phyloP scores from a whole-genome alignment of 2,888 invertebrate genomes.

The Sesia bembeciformis region DNA sequence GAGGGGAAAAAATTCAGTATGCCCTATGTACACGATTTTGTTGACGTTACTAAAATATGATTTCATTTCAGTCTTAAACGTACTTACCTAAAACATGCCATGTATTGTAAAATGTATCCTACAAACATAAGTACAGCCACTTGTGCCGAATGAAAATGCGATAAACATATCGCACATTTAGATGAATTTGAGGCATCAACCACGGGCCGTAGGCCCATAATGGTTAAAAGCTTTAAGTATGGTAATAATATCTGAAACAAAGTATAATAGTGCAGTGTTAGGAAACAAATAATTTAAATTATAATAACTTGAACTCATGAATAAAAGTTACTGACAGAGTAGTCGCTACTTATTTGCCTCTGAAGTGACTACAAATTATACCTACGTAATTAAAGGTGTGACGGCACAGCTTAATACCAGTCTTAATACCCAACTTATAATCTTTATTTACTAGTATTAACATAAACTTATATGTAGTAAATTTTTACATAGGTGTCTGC shows the following conservation, averaged over 20 bases:
- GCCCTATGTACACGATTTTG: too few species aligned
- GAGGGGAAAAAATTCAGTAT: too few species aligned
- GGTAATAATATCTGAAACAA: slow-evolving; percentile 79
- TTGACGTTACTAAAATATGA: too few species aligned
- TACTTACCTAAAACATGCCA: slow-evolving; percentile 83
- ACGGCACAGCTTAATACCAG: too few species aligned
- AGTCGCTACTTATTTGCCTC: too few species aligned
- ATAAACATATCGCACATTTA: slow-evolving; percentile 74
- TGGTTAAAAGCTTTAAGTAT: slow-evolving; percentile 81
- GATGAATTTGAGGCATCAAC: slow-evolving; percentile 77
- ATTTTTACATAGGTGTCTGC: not conserved
- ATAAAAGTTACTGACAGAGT: too few species aligned
- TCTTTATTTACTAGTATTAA: not conserved
- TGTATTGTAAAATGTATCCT: slow-evolving; percentile 85
- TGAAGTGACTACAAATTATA: too few species aligned
- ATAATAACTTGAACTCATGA: too few species aligned
- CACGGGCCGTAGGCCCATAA: slow-evolving; percentile 84
- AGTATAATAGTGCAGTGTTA: not conserved
- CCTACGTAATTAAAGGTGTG: too few species aligned
- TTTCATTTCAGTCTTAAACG: too few species aligned
- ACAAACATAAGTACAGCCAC: slow-evolving; percentile 78
- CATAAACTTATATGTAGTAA: not conserved
- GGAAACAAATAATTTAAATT: too few species aligned
- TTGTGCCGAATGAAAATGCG: slow-evolving; percentile 79
- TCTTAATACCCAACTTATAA: too few species aligned